Evolutionary conservation across 1,140 invertebrate species (phyloP), one percentile per base, ranked within the genome.

Genomic region (Achatina immaculata): DNA sequence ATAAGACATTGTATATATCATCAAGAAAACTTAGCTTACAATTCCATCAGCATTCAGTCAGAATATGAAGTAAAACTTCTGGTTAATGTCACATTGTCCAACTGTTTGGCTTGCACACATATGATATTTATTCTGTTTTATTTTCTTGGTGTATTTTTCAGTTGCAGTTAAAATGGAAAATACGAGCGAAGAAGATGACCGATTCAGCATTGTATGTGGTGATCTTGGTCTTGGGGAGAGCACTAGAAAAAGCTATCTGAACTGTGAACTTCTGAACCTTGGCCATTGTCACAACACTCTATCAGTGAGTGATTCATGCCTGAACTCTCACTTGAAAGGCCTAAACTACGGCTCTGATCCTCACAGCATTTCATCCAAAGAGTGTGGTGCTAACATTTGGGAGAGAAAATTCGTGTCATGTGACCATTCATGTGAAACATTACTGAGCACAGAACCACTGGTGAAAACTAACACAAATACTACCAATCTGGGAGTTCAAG

Each of bases 211-310:
- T 58, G 81, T 86, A 21, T 84, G 82, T 62, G 87, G 87, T 36
- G 87, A 88, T 81, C 62, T 88, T 19, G 86, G 86, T 24, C 77
- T 87, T 16, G 86, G 87, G n/a, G 80, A 84, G 28, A 83, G 36
- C 71, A 78, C 68, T 66, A 72, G 45, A 71, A 82, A 58, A 34
- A 71, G 48, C 19, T 78, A 66, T 24, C 34, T 78, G 51, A 68
- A 78, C n/a, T 78, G 28, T 28, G 72, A 74, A 43, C 40, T 42
- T 45, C 11, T 74, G 40, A 31, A 36, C 42, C 24, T 48, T 51
- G 48, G 72, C 36, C 72, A 74, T 36, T 14, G 31, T 51, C 36
- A 36, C 45, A 74, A 36, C 45, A 42, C 0, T 42, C 31, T 24
- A 62, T 48, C 38, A 4, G 31, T 19, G 19, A 80, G 42, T n/a